Percentiles rank a stretch among this genome's conserved stretches.
These are phyloP conservation scores for Drosophila teissieri DNA, from an alignment of 1,140 invertebrate genomes.

Conservation along the genomic window DNA sequence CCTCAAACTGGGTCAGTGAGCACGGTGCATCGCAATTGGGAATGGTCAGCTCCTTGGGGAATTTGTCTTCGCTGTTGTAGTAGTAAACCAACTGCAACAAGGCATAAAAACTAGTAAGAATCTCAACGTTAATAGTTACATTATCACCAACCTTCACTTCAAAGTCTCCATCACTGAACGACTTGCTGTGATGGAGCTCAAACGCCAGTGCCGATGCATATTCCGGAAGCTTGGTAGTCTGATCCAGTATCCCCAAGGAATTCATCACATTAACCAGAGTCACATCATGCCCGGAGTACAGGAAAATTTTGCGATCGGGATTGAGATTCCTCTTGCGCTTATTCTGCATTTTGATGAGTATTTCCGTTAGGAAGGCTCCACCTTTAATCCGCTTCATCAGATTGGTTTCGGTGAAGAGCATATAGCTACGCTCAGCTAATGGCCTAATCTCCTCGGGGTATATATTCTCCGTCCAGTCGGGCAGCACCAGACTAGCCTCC, in stretches of 20 bases:
- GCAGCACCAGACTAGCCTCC: slow-evolving; percentile 88
- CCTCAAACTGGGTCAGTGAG: slow-evolving; percentile 84
- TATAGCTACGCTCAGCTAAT: slow-evolving; percentile 89
- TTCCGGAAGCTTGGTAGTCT: slow-evolving; percentile 87
- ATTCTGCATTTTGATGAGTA: slow-evolving; percentile 84
- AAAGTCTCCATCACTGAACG: slow-evolving; percentile 81
- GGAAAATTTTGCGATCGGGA: slow-evolving; percentile 85
- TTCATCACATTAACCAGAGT: slow-evolving; percentile 89
- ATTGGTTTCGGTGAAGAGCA: slow-evolving; percentile 89
- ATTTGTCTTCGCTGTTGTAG: slow-evolving; percentile 83
- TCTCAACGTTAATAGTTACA: not conserved
- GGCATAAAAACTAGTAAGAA: slow-evolving; percentile 7
- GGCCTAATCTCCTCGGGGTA: slow-evolving; percentile 89
- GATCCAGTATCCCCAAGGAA: slow-evolving; percentile 88
- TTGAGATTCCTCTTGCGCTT: slow-evolving; percentile 73
- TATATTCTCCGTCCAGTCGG: slow-evolving; percentile 89
- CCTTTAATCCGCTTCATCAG: slow-evolving; percentile 90
- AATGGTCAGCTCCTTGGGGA: slow-evolving; percentile 84
- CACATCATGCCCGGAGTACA: slow-evolving; percentile 91
- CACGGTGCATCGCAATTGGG: slow-evolving; percentile 85
- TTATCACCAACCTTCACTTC: slow-evolving; percentile 84
- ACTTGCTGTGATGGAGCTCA: slow-evolving; percentile 87
- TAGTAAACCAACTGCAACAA: slow-evolving; percentile 75
- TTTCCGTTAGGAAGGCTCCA: slow-evolving; percentile 87
- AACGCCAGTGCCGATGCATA: slow-evolving; percentile 89